phyloP scores from a whole-genome alignment of 2,113 vertebrate species.

The Datnioides undecimradiatus region DNA sequence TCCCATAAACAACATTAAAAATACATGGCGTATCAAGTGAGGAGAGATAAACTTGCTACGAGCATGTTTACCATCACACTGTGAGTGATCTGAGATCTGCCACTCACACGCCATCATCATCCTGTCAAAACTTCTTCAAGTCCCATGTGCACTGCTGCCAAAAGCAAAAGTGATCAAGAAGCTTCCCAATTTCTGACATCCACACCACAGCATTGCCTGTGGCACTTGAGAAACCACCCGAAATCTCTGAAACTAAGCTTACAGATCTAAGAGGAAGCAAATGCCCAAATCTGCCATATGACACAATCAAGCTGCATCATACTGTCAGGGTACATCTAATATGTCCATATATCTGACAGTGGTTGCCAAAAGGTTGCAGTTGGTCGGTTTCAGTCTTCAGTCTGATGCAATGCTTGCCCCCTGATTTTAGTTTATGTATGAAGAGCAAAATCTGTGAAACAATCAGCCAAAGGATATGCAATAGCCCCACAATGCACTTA shows the following conservation, averaged over 20 bases:
- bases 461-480: not conserved
- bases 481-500: not conserved
- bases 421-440: not conserved
- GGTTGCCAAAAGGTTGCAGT: not conserved
- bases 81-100: slow-evolving; percentile 52
- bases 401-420: not conserved
- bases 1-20: slow-evolving; percentile 74
- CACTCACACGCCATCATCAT: slow-evolving; percentile 40
- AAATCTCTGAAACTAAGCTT: slow-evolving; percentile 38
- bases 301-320: slow-evolving; percentile 11
- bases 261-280: slow-evolving; percentile 25
- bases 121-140: slow-evolving; percentile 51
- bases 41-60: slow-evolving; percentile 47
- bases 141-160: slow-evolving; percentile 44
- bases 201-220: slow-evolving; percentile 47
- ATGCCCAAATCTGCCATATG: slow-evolving; percentile 16
- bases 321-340: slow-evolving; percentile 19
- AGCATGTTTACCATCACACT: slow-evolving; percentile 55
- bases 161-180: slow-evolving; percentile 58
- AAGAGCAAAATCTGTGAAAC: not conserved
- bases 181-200: slow-evolving; percentile 44
- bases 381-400: slow-evolving; percentile 22
- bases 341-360: slow-evolving; percentile 2
- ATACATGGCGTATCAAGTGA: slow-evolving; percentile 56
- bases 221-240: slow-evolving; percentile 37